Evolutionary conservation across 2,888 invertebrate genomes (phyloP), one percentile per base, ranked within the genome.

Genomic region (Hemicrepidius hirtus): DNA sequence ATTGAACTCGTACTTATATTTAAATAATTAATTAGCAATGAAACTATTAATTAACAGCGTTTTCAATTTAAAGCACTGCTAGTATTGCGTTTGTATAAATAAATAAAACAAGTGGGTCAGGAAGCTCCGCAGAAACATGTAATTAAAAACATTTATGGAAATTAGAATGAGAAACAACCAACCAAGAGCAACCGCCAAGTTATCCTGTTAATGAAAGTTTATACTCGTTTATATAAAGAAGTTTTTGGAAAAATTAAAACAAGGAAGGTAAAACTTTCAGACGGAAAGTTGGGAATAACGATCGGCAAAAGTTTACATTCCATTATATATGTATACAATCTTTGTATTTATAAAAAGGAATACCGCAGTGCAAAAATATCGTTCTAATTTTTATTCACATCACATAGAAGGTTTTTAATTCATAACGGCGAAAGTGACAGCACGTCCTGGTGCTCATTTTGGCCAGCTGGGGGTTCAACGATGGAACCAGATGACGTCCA

Each of bases 401-500:
- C 66, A 60, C 66, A 70, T 57, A 49, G 35, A 53, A 60, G 55
- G 62, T 71, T 71, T 65, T 71, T 71, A 71, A 71, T 71, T 71
- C 71, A 50, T 66, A 60, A 53, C 57, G 44, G 57, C 49, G 65
- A 71, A 65, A 71, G 66, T 71, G 71, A 71, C 66, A 62, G 71
- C 71, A 67, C 68, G 44, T 71, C 64, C 49, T 49, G 57, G 46
- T 66, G 66, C 64, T 74, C 68, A 69, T 75, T 75, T 72, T 64
- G 60, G 41, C 65, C 71, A 66, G 66, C 64, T 60, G 73, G 55
- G 66, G 73, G 64, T 57, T 65, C 59, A 66, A 68, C 68, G 71
- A 73, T 68, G 71, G 71, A 13, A 44, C 37, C 73, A 75, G 71
- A 71, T 75, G 75, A 68, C 73, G 73, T 68, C 49, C 71, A 68